phyloP scores from a whole-genome alignment of 1,140 invertebrate species.

The Drosophila cardini region DNA sequence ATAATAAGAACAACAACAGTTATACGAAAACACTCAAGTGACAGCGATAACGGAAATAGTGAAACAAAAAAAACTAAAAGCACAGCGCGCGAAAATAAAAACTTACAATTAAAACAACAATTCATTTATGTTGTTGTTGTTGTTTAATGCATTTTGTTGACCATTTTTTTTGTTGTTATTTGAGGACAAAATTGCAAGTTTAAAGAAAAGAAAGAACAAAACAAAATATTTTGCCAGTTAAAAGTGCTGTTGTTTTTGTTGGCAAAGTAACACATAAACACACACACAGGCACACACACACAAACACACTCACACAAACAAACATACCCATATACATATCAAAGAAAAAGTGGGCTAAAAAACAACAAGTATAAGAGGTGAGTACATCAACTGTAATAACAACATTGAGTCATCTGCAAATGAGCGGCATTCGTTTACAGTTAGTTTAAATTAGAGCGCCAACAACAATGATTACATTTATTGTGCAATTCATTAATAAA shows the following conservation, averaged over 20 bases:
- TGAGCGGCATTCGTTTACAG: conserved; percentile 8
- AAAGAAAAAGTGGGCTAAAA: conserved; percentile 51
- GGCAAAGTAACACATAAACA: conserved; percentile 15
- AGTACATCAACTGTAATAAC: conserved; percentile 29
- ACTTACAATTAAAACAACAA: conserved; percentile 22
- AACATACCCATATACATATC: conserved; percentile 48
- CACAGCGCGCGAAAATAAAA: conserved; percentile 30
- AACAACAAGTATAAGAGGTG: conserved; percentile 40
- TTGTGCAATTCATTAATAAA: conserved; percentile 41
- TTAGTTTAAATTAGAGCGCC: conserved; percentile 12
- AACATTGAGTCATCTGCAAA: conserved; percentile 10
- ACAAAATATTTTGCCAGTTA: conserved; percentile 7
- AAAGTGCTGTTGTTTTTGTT: conserved; percentile 23
- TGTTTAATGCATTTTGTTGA: conserved; percentile 17
- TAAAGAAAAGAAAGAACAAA: neutral
- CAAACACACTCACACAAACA: conserved; percentile 18
- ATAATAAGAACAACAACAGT: conserved; percentile 7
- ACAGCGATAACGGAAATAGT: conserved; percentile 22
- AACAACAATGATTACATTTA: neutral
- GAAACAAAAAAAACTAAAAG: conserved; percentile 20
- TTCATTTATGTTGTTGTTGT: conserved; percentile 18
- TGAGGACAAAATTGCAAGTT: conserved; percentile 10
- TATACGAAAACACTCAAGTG: neutral
- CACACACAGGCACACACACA: conserved; percentile 13
- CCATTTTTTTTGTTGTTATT: conserved; percentile 30